These are phyloP conservation scores for Lordiphosa andalusiaca DNA, from an alignment of 2,888 invertebrate species.

Conservation along the genomic window DNA sequence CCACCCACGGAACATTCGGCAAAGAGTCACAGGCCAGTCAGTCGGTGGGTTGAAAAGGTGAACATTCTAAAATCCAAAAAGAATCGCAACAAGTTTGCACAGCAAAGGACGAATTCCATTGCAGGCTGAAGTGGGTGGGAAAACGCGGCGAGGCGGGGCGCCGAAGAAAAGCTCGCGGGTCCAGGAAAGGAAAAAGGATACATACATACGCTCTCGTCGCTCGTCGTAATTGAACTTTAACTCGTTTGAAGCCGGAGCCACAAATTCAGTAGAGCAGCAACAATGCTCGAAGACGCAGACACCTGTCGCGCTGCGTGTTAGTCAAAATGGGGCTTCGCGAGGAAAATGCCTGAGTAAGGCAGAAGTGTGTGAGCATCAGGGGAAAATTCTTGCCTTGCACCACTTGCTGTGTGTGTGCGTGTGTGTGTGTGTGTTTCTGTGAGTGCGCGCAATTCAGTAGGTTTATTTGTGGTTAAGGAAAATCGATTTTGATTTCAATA, in stretches of 20 bases:
- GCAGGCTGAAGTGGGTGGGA: neutral
- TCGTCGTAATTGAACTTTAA: constrained; percentile 2
- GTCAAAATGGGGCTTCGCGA: neutral
- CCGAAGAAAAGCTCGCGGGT: constrained; percentile 19
- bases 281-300: constrained; percentile 14
- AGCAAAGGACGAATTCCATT: constrained; percentile 1
- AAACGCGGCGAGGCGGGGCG: constrained; percentile 4
- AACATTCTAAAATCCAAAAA: constrained; percentile 11
- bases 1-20: constrained; percentile 1
- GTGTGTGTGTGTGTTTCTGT: constrained; percentile 10
- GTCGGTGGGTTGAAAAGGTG: constrained; percentile 5
- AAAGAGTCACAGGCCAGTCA: neutral
- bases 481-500: constrained; percentile 10
- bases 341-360: too few species aligned
- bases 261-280: constrained; percentile 4
- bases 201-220: constrained; percentile 13
- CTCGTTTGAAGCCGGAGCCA: constrained; percentile 4
- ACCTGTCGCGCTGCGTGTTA: constrained; percentile 17
- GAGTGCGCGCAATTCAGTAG: constrained; percentile 3
- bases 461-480: constrained; percentile 9
- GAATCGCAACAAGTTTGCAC: constrained; percentile 17
- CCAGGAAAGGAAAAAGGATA: constrained; percentile 21
- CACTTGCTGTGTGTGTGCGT: neutral
- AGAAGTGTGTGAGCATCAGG: too few species aligned
- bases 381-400: constrained; percentile 3